Percentiles rank a stretch among this genome's conserved stretches.
Conservation (phyloP, 2,797 vertebrate genomes). For the Remorina albescens region DNA sequence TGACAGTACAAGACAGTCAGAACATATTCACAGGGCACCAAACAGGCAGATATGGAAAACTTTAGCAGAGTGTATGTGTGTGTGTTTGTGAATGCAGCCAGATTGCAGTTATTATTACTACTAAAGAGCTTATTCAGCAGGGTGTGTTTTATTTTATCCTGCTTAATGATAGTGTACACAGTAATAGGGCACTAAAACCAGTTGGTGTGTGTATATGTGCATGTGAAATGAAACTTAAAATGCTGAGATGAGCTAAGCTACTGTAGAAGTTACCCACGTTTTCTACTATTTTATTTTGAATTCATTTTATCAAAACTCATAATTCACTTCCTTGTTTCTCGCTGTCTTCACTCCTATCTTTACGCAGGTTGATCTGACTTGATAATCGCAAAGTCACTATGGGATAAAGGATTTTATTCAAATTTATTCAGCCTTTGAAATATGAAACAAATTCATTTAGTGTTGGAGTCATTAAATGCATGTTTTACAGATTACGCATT, state of each 20-base stretch:
- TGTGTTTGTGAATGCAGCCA: not conserved
- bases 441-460: slow-evolving; percentile 5
- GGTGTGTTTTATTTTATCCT: not conserved
- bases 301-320: not conserved
- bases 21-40: not conserved
- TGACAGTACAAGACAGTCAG: no score
- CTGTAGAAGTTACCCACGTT: no score
- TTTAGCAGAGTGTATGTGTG: not conserved
- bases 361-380: not conserved
- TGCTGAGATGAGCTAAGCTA: no score
- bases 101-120: not conserved
- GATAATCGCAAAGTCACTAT: not conserved
- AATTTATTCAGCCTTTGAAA: slow-evolving; percentile 22
- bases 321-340: not conserved
- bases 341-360: slow-evolving; percentile 1
- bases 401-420: slow-evolving; percentile 2
- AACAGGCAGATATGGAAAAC: not conserved
- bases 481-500: not conserved
- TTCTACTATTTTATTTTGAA: not conserved
- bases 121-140: not conserved
- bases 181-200: no score
- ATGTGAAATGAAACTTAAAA: no score
- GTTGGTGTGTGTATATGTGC: no score
- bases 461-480: slow-evolving; percentile 6
- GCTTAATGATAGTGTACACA: not conserved